Evolutionary conservation across 2,113 vertebrate species (phyloP), one percentile per base, ranked within the genome.

Genomic region (Nyctereutes procyonoides): DNA sequence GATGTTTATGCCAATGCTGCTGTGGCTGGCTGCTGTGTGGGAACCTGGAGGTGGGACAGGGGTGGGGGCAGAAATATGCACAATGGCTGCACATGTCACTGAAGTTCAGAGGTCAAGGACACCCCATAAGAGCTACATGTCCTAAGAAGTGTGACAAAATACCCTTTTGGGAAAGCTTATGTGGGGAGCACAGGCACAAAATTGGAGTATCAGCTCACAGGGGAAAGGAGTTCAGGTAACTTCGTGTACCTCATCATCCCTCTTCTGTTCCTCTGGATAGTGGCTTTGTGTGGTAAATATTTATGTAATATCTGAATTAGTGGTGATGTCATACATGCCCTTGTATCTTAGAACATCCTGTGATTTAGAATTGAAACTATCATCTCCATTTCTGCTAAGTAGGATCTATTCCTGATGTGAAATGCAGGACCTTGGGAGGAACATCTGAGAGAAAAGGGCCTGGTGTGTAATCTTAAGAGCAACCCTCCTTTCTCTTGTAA

Each of bases 331-430:
- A 88, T 30, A 3, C 15, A 13, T n/a, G 22, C n/a, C 35, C 63
- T 86, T 86, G 11, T 65, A 51, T 90, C 73, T 90, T 38, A 90
- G 74, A 83, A 77, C 30, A 67, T 19, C 58, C 11, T 63, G 56
- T 84, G 90, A 76, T 58, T 81, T 96, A 87, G 87, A 88, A 63
- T 24, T 67, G 60, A 92, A 79, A 71, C 89, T 82, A 48, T 77
- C 26, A 22, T 81, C 30, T 55, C 35, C 14, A 30, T 87, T 95
- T 94, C 35, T 93, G 77, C 77, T 80, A 81, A 88, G 79, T 63
- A 38, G 77, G 62, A 81, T 80, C 43, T 88, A 26, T 85, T 80
- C 30, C 74, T 92, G 90, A 81, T 58, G 51, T 62, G 79, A 96
- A 17, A 73, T 65, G 24, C 1, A 38, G 71, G 51, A 55, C 53